Evolutionary conservation across 2,888 invertebrate genomes (phyloP), one percentile per base, ranked within the genome.

Genomic region (Thereva unica): DNA sequence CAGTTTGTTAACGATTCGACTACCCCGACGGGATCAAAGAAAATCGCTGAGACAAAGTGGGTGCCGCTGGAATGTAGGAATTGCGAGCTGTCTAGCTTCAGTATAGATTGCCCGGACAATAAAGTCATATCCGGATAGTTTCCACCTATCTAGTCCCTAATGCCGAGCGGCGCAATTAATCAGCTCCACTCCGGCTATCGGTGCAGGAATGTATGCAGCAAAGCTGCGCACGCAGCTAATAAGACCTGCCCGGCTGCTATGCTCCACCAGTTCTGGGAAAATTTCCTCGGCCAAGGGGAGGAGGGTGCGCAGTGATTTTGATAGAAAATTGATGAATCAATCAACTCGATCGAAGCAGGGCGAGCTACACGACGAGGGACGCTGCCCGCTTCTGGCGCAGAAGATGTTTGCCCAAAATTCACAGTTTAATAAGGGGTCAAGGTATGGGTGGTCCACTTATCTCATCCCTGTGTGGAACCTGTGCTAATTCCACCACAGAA

Each of bases 401-500:
- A 47, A 47, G 44, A 47, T 47, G 42, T 38, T 23, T 42, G 37
- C 12, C 47, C 40, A 59, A 10, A 10, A 44, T 37, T 34, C 47
- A 12, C 37, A 34, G 8, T 38, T 40, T 47, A 8, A 38, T 6
- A 38, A 54, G 44, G 49, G 59, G 59, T 59, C 59, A 59, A 47
- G 47, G 42, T 37, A 35, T 59, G 59, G 59, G 59, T 59, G 59
- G 59, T 49, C 59, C 59, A 59, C 47, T 59, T 59, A 47, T 59
- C 45, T 59, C 59, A 44, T 47, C 12, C 38, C 45, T 38, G 38
- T 38, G 12, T 47, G 12, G 59, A 10, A 7, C 47, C 10, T 44
- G 56, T 42, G 45, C 56, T 56, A 56, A 56, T 56, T 56, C 44
- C 45, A 47, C 45, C 59, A 47, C 59, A 12, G 59, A 42, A 59